A percentile compares a stretch with the other conserved stretches of the same genome.
Evolutionary conservation across 2,797 vertebrate genomes (phyloP).

Genomic region (Argentina silus): DNA sequence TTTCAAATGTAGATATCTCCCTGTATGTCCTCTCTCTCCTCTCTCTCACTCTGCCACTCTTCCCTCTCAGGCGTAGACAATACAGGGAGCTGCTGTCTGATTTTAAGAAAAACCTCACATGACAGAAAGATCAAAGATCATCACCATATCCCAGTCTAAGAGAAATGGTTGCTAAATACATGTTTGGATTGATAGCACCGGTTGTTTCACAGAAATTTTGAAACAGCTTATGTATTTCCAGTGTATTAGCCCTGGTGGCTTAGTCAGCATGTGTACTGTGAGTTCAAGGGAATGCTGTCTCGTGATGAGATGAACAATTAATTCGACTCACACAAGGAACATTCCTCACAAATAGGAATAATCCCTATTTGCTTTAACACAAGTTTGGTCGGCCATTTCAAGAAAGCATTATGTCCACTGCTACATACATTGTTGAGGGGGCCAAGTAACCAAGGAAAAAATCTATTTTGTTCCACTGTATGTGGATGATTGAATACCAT

Average conservation of each 20-base stretch:
- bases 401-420: neutral
- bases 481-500: neutral
- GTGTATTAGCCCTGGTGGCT: conserved; percentile 6
- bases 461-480: neutral
- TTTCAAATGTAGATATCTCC: conserved; percentile 49
- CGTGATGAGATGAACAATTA: neutral
- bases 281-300: neutral
- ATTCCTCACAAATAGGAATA: conserved; percentile 19
- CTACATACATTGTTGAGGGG: neutral
- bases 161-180: conserved; percentile 7
- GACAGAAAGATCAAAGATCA: conserved; percentile 43
- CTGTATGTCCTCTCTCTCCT: conserved; percentile 42
- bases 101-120: conserved; percentile 48
- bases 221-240: conserved; percentile 21
- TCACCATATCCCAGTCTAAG: conserved; percentile 21
- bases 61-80: conserved; percentile 69
- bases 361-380: conserved; percentile 21
- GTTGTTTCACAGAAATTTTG: conserved; percentile 14
- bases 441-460: neutral
- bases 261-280: conserved; percentile 23
- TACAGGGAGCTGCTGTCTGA: conserved; percentile 59
- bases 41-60: conserved; percentile 41
- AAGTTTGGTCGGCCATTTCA: conserved; percentile 1
- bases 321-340: conserved; percentile 23
- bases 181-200: conserved; percentile 23